These are phyloP conservation scores for Tryphoninae sp. DNA, from an alignment of 2,888 invertebrate genomes.

Conservation along the genomic window DNA sequence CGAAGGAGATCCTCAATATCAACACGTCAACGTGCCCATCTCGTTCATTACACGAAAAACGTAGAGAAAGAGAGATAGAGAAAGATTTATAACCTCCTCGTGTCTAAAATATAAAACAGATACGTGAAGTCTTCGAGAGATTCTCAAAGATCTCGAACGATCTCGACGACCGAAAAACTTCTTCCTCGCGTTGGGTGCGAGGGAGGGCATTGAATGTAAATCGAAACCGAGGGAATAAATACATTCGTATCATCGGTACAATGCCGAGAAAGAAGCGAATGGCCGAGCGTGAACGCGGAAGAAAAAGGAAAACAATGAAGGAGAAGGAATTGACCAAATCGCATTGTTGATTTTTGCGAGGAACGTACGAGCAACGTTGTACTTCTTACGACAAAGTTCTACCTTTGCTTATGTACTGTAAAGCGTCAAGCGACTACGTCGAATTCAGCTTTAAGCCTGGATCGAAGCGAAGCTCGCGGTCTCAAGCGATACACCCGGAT, in stretches of 20 bases:
- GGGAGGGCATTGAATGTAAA: slow-evolving; percentile 65
- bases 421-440: not conserved
- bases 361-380: slow-evolving; percentile 3
- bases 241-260: slow-evolving; percentile 46
- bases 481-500: slow-evolving; percentile 76
- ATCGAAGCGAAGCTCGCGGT: slow-evolving; percentile 47
- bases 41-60: slow-evolving; percentile 47
- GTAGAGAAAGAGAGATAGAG: not conserved
- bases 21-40: slow-evolving; percentile 30
- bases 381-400: slow-evolving; percentile 2
- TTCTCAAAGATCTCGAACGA: slow-evolving; percentile 2
- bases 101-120: slow-evolving; percentile 49
- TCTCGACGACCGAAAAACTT: slow-evolving; percentile 2
- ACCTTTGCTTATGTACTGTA: not conserved
- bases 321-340: slow-evolving; percentile 22
- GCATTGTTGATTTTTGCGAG: slow-evolving; percentile 32
- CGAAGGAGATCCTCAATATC: slow-evolving; percentile 50
- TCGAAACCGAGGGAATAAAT: slow-evolving; percentile 33
- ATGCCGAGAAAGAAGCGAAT: slow-evolving; percentile 44
- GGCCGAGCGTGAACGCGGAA: slow-evolving; percentile 20
- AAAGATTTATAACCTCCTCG: slow-evolving; percentile 51
- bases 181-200: slow-evolving; percentile 4
- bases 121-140: not conserved
- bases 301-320: slow-evolving; percentile 10
- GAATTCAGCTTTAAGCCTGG: slow-evolving; percentile 22